These are phyloP conservation scores for Lepidocyrtoides sp. DNA, from an alignment of 2,888 invertebrate genomes.

Conservation along the genomic window DNA sequence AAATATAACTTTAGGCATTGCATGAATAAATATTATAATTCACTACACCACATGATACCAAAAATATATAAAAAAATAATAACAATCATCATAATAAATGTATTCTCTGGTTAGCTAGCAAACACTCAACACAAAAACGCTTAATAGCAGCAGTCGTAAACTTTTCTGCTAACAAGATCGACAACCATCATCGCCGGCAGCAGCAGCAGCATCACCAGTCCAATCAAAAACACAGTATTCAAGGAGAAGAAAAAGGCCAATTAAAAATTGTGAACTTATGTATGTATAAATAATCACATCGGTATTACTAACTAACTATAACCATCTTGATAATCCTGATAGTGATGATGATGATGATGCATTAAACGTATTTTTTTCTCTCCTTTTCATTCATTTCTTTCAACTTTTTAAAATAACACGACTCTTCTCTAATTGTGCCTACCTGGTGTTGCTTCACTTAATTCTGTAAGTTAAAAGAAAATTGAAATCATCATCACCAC, in stretches of 20 bases:
- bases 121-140: background rate
- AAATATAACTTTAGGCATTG: background rate
- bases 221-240: slow-evolving; percentile 30
- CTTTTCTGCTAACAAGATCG: slow-evolving; percentile 50
- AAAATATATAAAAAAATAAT: slow-evolving; percentile 25
- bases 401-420: background rate
- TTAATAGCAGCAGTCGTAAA: slow-evolving; percentile 23
- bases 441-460: slow-evolving; percentile 47
- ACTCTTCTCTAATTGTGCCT: slow-evolving; percentile 27
- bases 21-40: slow-evolving; percentile 23
- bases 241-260: slow-evolving; percentile 48
- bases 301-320: slow-evolving; percentile 1
- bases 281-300: background rate
- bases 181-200: slow-evolving; percentile 6
- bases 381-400: slow-evolving; percentile 9
- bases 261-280: slow-evolving; percentile 49
- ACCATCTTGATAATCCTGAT: background rate
- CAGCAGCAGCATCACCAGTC: background rate
- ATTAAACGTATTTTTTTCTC: slow-evolving; percentile 22
- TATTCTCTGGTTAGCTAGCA: background rate
- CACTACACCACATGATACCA: slow-evolving; percentile 41
- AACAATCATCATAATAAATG: background rate
- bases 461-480: background rate
- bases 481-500: slow-evolving; percentile 11
- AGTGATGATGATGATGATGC: slow-evolving; percentile 21